Percentiles rank a stretch among this genome's conserved stretches.
Conservation (phyloP, 2,113 vertebrate species). For the Myotis yumanensis region DNA sequence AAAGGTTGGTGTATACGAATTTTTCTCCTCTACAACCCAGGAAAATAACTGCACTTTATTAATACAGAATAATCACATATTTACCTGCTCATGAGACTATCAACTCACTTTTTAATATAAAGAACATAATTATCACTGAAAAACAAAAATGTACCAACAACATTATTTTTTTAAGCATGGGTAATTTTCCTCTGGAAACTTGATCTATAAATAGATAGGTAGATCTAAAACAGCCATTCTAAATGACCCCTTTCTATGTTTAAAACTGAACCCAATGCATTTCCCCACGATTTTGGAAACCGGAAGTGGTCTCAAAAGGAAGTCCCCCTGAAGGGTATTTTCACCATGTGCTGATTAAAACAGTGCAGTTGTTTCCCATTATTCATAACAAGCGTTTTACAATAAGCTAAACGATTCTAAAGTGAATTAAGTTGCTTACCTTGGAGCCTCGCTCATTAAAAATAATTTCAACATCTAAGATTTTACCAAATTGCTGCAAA, state of each 20-base stretch:
- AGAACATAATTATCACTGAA: conserved; percentile 82
- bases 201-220: conserved; percentile 65
- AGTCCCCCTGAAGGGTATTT: conserved; percentile 42
- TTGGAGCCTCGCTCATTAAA: conserved; percentile 96
- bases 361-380: conserved; percentile 84
- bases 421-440: conserved; percentile 87
- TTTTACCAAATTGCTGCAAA: conserved; percentile 98
- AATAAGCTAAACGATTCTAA: conserved; percentile 60
- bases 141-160: conserved; percentile 79
- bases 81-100: conserved; percentile 82
- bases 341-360: conserved; percentile 59
- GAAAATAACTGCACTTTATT: conserved; percentile 86
- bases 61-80: conserved; percentile 80
- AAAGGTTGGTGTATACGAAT: conserved; percentile 84
- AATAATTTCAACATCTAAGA: conserved; percentile 98
- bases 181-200: conserved; percentile 78
- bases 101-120: conserved; percentile 85
- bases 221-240: conserved; percentile 49
- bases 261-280: conserved; percentile 71
- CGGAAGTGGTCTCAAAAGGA: conserved; percentile 46
- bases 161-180: conserved; percentile 79
- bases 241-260: conserved; percentile 72
- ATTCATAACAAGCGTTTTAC: conserved; percentile 41
- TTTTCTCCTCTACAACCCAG: conserved; percentile 75
- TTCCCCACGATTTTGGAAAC: conserved; percentile 71